These are phyloP conservation scores for Oryzias dopingdopingensis DNA, from an alignment of 2,797 vertebrate species.

Conservation along the genomic window DNA sequence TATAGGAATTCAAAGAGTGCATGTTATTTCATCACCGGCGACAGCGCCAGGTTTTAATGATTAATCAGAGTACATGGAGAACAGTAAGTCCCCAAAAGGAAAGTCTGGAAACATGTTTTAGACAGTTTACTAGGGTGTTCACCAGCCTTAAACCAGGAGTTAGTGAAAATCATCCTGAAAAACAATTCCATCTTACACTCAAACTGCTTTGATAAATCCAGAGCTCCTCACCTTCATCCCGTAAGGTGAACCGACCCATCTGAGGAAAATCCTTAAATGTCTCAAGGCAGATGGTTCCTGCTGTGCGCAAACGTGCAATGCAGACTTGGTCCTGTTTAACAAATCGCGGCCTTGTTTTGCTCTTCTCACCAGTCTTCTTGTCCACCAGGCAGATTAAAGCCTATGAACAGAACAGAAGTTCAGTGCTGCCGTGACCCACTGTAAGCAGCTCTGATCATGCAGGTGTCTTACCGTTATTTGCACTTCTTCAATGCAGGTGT, in stretches of 20 bases:
- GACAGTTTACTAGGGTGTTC: no score
- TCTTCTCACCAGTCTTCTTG: slow-evolving; percentile 97
- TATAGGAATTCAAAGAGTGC: no score
- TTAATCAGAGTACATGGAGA: no score
- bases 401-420: slow-evolving; percentile 56
- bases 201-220: neutral
- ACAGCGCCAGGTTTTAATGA: no score
- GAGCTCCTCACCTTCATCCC: slow-evolving; percentile 87
- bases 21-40: no score
- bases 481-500: slow-evolving; percentile 98
- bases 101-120: no score
- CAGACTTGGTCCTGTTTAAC: slow-evolving; percentile 99
- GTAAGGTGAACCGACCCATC: slow-evolving; percentile 97
- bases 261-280: slow-evolving; percentile 99
- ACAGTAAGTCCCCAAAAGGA: no score
- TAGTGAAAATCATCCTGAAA: no score
- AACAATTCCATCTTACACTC: no score
- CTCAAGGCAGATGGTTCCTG: slow-evolving; percentile 98
- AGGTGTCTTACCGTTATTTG: slow-evolving; percentile 87
- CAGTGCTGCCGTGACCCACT: neutral
- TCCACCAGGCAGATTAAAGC: slow-evolving; percentile 99
- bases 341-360: slow-evolving; percentile 93
- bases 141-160: no score
- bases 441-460: no score
- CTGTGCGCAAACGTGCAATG: slow-evolving; percentile 93